phyloP scores from a whole-genome alignment of 2,888 invertebrate species.

The Dione juno region DNA sequence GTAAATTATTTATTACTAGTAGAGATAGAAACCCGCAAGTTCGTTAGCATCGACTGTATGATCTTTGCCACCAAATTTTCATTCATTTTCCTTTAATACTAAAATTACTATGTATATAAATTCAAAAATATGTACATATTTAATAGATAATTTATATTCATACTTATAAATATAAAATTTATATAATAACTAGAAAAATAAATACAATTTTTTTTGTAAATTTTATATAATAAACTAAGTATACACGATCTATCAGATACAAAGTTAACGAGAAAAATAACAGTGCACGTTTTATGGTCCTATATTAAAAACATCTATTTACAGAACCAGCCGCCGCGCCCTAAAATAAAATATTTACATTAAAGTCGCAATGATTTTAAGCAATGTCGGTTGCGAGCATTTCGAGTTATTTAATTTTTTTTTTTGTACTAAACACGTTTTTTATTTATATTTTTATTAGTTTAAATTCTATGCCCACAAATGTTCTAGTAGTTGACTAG shows the following conservation, averaged over 20 bases:
- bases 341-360: slow-evolving; percentile 30
- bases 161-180: background rate
- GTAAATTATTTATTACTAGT: background rate
- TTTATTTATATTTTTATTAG: slow-evolving; percentile 5
- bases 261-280: slow-evolving; percentile 26
- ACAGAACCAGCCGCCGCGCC: slow-evolving; percentile 28
- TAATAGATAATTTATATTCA: background rate
- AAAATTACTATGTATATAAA: background rate
- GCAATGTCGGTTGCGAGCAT: slow-evolving; percentile 22
- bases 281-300: slow-evolving; percentile 24
- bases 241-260: slow-evolving; percentile 13
- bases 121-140: background rate
- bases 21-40: no score
- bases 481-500: no score
- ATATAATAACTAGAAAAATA: background rate
- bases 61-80: background rate
- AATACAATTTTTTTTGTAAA: background rate
- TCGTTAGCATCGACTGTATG: background rate
- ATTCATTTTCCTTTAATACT: background rate
- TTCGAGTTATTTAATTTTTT: slow-evolving; percentile 18
- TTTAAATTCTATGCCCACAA: slow-evolving; percentile 9
- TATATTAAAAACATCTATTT: slow-evolving; percentile 27
- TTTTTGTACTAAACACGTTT: slow-evolving; percentile 15
- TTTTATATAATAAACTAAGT: background rate
- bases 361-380: slow-evolving; percentile 26